Conservation (phyloP, 2,113 vertebrate genomes). For the Cyphomyrus plagiostoma region DNA sequence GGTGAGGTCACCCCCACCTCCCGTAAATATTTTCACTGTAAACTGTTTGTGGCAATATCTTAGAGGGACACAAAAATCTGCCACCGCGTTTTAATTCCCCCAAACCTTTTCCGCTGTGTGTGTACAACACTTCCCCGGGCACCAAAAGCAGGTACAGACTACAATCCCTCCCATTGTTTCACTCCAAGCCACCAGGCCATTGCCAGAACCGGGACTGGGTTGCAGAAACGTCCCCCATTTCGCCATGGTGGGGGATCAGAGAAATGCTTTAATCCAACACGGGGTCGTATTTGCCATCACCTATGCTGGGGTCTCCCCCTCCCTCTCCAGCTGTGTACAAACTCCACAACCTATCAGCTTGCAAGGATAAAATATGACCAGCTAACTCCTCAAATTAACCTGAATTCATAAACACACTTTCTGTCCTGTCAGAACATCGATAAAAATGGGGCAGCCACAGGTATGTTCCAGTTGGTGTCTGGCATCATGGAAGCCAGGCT, state of each 20-base stretch:
- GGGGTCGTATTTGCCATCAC: neutral
- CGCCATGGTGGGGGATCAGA: neutral
- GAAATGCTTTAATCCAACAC: neutral
- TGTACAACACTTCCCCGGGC: neutral
- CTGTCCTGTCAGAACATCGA: neutral
- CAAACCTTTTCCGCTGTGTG: neutral
- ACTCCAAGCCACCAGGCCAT: neutral
- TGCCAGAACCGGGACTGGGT: neutral
- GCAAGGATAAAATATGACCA: neutral
- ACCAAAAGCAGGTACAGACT: neutral
- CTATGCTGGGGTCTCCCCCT: neutral
- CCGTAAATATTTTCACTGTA: neutral
- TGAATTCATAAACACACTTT: neutral
- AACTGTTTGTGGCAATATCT: neutral
- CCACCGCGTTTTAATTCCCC: neutral
- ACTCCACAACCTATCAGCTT: neutral
- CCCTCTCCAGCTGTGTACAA: neutral
- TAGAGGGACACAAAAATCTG: neutral
- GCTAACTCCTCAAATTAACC: neutral
- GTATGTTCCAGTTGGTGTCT: neutral
- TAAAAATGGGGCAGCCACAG: neutral
- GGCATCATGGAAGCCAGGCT: neutral
- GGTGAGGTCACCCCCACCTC: neutral
- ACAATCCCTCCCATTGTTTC: slow-evolving; percentile 4
- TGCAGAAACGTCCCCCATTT: neutral